phyloP scores from a whole-genome alignment of 2,797 vertebrate species.

The Mormyrops boulengeri region DNA sequence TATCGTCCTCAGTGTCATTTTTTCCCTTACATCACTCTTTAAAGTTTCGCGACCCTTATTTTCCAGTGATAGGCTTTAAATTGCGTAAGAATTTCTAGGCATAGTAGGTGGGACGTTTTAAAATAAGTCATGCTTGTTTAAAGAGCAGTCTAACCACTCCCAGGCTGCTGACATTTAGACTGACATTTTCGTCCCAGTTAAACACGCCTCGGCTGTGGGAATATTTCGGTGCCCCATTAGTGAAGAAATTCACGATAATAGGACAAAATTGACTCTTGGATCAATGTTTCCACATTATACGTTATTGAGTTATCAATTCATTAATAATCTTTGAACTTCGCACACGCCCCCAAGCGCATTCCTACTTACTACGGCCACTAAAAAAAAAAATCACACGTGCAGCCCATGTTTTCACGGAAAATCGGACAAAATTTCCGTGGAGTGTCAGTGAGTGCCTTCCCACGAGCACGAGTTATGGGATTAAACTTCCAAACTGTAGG shows the following conservation, averaged over 20 bases:
- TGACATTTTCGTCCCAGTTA: background rate
- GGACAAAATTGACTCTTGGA: background rate
- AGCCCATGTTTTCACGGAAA: background rate
- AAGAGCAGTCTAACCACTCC: background rate
- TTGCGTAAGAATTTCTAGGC: background rate
- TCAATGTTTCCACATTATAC: background rate
- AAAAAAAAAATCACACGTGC: background rate
- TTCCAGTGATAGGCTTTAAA: slow-evolving; percentile 31
- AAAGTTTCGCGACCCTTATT: background rate
- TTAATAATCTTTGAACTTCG: background rate
- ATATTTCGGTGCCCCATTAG: background rate
- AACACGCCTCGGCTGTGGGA: background rate
- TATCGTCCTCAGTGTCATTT: background rate
- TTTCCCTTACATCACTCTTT: background rate
- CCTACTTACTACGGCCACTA: background rate
- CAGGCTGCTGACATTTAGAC: background rate
- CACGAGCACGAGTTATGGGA: background rate
- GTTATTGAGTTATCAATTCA: background rate
- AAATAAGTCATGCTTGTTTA: background rate
- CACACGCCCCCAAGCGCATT: background rate
- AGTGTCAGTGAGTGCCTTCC: background rate
- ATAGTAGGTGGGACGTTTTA: background rate
- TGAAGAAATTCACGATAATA: background rate
- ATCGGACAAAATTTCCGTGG: background rate
- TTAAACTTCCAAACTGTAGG: background rate